These are phyloP conservation scores for Pemphigus obesinymphae DNA, from an alignment of 1,140 invertebrate species.

Conservation along the genomic window DNA sequence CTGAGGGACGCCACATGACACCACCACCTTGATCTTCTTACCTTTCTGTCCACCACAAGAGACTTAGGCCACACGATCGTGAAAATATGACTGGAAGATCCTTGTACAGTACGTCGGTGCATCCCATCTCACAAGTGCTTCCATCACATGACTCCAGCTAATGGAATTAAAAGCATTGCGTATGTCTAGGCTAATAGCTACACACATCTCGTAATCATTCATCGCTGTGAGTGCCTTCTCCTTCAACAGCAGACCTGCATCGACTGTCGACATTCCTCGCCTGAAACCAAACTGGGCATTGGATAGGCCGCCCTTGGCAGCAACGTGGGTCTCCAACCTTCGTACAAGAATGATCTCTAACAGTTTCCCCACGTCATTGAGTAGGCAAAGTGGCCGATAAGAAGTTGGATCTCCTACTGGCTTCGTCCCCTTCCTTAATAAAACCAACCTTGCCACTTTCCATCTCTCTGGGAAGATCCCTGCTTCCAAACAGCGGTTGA, in stretches of 20 bases:
- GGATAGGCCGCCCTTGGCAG: neutral
- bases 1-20: neutral
- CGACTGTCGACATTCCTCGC: neutral
- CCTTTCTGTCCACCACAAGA: too few relatives aligned
- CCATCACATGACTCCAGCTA: neutral
- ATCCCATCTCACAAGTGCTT: too few relatives aligned
- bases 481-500: neutral
- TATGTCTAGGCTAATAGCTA: neutral
- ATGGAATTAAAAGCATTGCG: neutral
- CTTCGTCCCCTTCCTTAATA: neutral
- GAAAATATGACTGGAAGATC: too few relatives aligned
- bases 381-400: neutral
- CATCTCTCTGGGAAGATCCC: neutral
- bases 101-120: too few relatives aligned
- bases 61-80: too few relatives aligned
- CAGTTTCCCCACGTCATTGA: neutral
- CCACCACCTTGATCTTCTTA: neutral
- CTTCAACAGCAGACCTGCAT: neutral
- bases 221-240: fast-evolving
- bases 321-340: neutral
- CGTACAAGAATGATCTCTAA: neutral
- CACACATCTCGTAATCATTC: neutral
- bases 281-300: neutral
- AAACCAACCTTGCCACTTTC: neutral
- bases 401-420: neutral